These are phyloP conservation scores for Pteropus alecto DNA, from an alignment of 2,113 vertebrate genomes.

Conservation along the genomic window DNA sequence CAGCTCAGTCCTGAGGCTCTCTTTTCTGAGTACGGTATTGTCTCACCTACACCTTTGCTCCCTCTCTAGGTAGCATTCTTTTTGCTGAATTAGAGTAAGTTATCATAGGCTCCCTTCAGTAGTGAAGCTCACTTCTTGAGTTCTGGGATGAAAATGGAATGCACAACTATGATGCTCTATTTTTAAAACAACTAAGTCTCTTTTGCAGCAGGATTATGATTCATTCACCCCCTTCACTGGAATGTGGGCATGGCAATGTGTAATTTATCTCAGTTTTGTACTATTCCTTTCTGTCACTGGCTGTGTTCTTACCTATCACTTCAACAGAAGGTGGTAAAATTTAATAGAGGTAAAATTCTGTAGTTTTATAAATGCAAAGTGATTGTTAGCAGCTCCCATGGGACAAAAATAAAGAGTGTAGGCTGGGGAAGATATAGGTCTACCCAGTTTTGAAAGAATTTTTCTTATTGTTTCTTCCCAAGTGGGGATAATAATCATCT, in stretches of 20 bases:
- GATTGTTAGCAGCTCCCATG: constrained; percentile 45
- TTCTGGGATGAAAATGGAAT: neutral
- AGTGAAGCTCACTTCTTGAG: neutral
- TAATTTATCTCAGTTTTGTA: neutral
- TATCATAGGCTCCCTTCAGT: neutral
- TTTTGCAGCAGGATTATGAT: neutral
- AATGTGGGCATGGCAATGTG: neutral
- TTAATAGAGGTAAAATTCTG: constrained; percentile 17
- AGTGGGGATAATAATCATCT: constrained; percentile 34
- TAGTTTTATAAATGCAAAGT: constrained; percentile 18
- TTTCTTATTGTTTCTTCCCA: constrained; percentile 25
- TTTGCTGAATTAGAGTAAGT: neutral
- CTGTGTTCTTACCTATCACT: neutral
- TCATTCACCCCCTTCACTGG: neutral
- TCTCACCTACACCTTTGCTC: neutral
- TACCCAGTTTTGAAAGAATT: constrained; percentile 58
- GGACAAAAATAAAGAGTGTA: constrained; percentile 65
- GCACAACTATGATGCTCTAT: neutral
- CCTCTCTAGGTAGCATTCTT: neutral
- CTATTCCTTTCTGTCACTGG: neutral
- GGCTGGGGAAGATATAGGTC: constrained; percentile 59
- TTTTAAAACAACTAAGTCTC: neutral
- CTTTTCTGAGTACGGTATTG: neutral
- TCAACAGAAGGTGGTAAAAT: constrained; percentile 40
- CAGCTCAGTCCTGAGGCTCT: neutral